phyloP scores from a whole-genome alignment of 2,888 invertebrate genomes.

The Pristionchus mayeri region DNA sequence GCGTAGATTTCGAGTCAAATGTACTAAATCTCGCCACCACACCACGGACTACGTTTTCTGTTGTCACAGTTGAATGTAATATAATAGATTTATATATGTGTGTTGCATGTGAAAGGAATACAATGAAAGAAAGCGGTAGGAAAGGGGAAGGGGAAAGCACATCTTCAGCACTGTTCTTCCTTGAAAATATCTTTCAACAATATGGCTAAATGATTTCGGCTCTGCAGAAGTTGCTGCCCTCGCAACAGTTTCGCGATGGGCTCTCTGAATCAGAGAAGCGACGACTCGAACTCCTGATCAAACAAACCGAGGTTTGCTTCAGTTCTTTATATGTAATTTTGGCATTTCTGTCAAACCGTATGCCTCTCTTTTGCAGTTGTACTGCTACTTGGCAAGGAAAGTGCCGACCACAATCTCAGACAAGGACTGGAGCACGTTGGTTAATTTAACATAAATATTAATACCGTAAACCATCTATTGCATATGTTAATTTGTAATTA shows the following conservation, averaged over 20 bases:
- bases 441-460: neutral
- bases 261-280: neutral
- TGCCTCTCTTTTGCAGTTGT: neutral
- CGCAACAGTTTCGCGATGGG: neutral
- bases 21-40: too few species aligned
- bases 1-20: too few species aligned
- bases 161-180: too few species aligned
- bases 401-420: neutral
- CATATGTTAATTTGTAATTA: neutral
- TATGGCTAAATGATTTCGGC: neutral
- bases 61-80: too few species aligned
- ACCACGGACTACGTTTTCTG: too few species aligned
- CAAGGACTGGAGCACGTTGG: neutral
- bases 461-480: too few species aligned
- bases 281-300: slow-evolving; percentile 28
- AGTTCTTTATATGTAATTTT: neutral
- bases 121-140: too few species aligned
- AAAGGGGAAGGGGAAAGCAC: too few species aligned
- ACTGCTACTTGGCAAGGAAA: slow-evolving; percentile 46
- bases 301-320: slow-evolving; percentile 20
- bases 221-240: neutral
- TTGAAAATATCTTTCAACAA: too few species aligned
- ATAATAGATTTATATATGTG: too few species aligned
- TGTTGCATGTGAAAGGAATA: too few species aligned
- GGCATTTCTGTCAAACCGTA: too few species aligned